Evolutionary conservation across 2,797 vertebrate species (phyloP), one percentile per base, ranked within the genome.

Genomic region (Macrochelys suwanniensis): DNA sequence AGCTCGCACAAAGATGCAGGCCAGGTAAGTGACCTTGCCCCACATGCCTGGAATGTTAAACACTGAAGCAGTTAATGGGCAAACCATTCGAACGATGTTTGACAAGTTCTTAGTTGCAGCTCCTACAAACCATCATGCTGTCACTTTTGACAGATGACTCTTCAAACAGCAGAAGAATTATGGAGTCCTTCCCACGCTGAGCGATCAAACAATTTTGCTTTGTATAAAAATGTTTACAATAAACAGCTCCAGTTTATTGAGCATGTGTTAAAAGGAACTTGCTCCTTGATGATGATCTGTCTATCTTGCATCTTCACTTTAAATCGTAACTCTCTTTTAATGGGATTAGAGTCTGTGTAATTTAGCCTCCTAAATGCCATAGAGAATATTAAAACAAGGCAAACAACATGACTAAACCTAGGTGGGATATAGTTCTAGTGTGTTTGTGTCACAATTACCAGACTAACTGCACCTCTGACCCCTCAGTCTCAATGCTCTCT

Each of bases 111-210:
- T 82, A 91, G 88, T 85, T 90, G 83, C 45, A 7, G 5, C 65
- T 90, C 78, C 76, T 76, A 86, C n/a, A 95, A 87, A 92, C 49
- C 81, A 85, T 16, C 68, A 61, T 47, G 53, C 78, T 96, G 93
- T 71, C 94, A 93, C 42, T 61, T 93, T 74, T 87, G 93, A 96
- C 26, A 89, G 90, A 94, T 9, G 13, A 88, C 78, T 93, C 88
- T 90, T 82, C 76, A 94, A 96, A 96, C 84, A 65, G 57, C 16
- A 74, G 82, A 47, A 89, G 93, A 94, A 95, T 49, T 59, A 87
- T 2, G 13, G 74, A 15, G 59, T 56, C 47, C 61, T 59, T 17
- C 83, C 89, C 68, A 80, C 49, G 76, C 23, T 53, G 85, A 95
- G 71, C 71, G 68, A 94, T 76, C 89, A 90, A 93, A 93, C 28